Conservation (phyloP, 2,888 invertebrate species). For the Limnephilus rhombicus region DNA sequence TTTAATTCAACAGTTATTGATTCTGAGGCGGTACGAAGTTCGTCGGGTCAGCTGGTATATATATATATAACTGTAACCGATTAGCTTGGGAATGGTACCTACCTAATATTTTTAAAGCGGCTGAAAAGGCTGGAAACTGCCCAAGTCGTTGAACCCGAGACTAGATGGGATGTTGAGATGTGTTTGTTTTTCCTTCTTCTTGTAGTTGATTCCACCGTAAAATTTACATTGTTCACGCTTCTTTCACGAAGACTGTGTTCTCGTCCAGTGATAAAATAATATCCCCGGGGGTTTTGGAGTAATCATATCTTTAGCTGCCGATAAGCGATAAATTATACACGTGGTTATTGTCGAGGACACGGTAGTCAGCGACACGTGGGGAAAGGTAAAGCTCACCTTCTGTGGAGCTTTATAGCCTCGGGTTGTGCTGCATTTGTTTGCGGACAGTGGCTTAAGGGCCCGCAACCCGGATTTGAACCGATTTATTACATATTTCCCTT, state of each 20-base stretch:
- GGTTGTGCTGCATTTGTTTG: not conserved
- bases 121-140: not conserved
- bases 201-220: not conserved
- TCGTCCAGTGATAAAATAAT: not conserved
- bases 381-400: conserved; percentile 26
- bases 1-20: no score
- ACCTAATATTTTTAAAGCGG: not conserved
- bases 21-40: no score
- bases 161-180: not conserved
- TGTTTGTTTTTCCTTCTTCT: not conserved
- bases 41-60: no score
- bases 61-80: not conserved
- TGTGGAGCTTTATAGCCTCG: not conserved
- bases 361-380: conserved; percentile 33
- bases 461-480: no score
- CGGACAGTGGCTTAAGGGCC: not conserved
- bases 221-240: not conserved
- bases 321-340: not conserved
- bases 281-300: conserved; percentile 1
- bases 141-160: not conserved
- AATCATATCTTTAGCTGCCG: not conserved
- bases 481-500: no score
- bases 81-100: not conserved
- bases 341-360: not conserved
- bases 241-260: not conserved